A percentile compares a stretch with the other conserved stretches of the same genome.
phyloP scores from a whole-genome alignment of 2,888 invertebrate genomes.

The Eristalinus aeneus region DNA sequence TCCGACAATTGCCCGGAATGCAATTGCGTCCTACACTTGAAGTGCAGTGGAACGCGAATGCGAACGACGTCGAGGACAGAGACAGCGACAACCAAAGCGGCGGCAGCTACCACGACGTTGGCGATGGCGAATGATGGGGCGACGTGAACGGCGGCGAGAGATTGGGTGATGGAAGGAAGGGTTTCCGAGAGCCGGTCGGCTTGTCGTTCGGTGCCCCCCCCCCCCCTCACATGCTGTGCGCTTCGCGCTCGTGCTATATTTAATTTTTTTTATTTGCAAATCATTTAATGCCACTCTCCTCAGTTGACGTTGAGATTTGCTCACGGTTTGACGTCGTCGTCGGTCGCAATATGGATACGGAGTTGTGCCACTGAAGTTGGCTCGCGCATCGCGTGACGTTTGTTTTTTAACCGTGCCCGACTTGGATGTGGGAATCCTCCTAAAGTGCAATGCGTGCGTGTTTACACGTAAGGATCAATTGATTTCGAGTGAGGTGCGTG shows the following conservation, averaged over 20 bases:
- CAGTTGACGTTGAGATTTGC: conserved; percentile 70
- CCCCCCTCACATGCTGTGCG: conserved; percentile 27
- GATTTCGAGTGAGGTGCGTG: conserved; percentile 34
- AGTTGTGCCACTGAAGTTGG: conserved; percentile 64
- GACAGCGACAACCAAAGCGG: not conserved
- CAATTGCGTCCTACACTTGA: conserved; percentile 69
- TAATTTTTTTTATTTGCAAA: conserved; percentile 67
- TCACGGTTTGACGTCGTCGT: conserved; percentile 64
- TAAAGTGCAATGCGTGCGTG: conserved; percentile 64
- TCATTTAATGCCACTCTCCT: conserved; percentile 69
- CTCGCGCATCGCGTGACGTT: conserved; percentile 40
- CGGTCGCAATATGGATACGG: conserved; percentile 55
- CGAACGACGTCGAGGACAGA: conserved; percentile 13
- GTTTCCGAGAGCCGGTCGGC: conserved; percentile 39
- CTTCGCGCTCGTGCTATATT: conserved; percentile 48
- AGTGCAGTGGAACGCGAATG: conserved; percentile 64
- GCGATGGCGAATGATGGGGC: not conserved
- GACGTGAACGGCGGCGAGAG: not conserved
- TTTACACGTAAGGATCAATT: conserved; percentile 49
- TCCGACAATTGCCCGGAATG: conserved; percentile 59
- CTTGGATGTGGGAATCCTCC: conserved; percentile 25
- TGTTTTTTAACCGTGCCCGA: conserved; percentile 29
- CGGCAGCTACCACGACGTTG: not conserved
- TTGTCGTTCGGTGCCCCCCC: conserved; percentile 26
- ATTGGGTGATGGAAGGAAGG: conserved; percentile 47